phyloP scores from a whole-genome alignment of 2,797 vertebrate genomes.

The Tangara arthus region DNA sequence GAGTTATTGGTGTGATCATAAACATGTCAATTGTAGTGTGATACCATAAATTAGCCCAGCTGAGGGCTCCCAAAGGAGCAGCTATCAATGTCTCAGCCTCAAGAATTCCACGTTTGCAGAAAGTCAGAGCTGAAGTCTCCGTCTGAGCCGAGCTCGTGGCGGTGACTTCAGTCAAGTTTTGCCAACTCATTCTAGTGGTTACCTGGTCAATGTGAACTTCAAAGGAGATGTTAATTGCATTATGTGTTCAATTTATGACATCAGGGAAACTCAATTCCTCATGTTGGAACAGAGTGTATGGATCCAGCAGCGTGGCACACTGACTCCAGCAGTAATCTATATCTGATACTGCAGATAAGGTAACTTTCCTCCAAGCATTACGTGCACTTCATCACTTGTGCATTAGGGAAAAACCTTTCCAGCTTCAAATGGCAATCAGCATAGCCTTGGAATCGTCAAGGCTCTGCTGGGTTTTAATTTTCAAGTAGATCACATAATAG shows the following conservation, averaged over 20 bases:
- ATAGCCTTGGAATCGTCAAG: constrained; percentile 2
- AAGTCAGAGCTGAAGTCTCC: background rate
- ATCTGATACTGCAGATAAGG: constrained; percentile 67
- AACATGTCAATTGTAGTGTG: background rate
- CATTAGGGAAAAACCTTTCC: constrained; percentile 54
- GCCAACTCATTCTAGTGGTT: background rate
- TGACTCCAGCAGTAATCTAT: constrained; percentile 63
- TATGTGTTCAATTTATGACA: constrained; percentile 47
- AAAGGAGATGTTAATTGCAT: constrained; percentile 29
- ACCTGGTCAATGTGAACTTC: constrained; percentile 40
- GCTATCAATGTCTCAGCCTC: background rate
- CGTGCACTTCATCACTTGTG: constrained; percentile 55
- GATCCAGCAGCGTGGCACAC: constrained; percentile 5
- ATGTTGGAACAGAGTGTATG: background rate
- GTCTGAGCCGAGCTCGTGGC: background rate
- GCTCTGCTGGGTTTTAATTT: background rate
- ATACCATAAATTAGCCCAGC: background rate
- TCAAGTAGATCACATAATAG: background rate
- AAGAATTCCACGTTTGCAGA: background rate
- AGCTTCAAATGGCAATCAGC: constrained; percentile 57
- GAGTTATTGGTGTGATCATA: background rate
- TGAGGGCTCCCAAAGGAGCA: background rate
- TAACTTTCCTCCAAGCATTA: constrained; percentile 52
- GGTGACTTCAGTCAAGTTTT: background rate
- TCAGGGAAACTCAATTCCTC: constrained; percentile 60